Percentiles rank a stretch among this genome's conserved stretches.
phyloP scores from a whole-genome alignment of 2,888 invertebrate genomes.

The Sinhomidia bicolor region DNA sequence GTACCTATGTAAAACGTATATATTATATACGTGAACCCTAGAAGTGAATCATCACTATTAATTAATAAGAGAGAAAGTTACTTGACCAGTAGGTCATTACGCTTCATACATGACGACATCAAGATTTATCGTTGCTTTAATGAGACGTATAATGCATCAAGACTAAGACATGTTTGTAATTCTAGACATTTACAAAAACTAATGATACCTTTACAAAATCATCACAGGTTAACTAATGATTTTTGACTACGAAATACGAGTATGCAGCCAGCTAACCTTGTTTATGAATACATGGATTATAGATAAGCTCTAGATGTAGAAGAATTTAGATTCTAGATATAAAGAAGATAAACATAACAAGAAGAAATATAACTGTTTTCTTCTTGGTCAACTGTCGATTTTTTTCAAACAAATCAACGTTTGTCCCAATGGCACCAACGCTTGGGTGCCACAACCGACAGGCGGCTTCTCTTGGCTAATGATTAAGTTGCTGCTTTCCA shows the following conservation, averaged over 20 bases:
- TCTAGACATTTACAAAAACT: background rate
- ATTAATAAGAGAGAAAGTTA: conserved; percentile 33
- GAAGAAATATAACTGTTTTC: no score
- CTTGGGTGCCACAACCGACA: conserved; percentile 4
- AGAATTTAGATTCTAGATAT: no score
- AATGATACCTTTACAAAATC: background rate
- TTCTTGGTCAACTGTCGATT: no score
- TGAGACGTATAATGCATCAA: background rate
- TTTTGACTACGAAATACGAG: no score
- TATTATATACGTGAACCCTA: background rate
- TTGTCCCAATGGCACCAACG: background rate
- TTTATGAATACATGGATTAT: background rate
- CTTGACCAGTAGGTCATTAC: conserved; percentile 25
- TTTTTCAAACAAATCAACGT: background rate
- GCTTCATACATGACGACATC: background rate
- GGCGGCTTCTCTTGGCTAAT: conserved; percentile 14
- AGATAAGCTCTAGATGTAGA: no score
- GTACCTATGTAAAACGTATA: background rate
- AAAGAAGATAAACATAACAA: no score
- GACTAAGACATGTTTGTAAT: background rate
- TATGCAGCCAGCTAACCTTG: background rate
- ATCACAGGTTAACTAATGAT: background rate
- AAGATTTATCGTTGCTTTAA: background rate
- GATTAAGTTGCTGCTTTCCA: background rate
- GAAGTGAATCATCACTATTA: background rate